Evolutionary conservation across 2,888 invertebrate genomes (phyloP), one percentile per base, ranked within the genome.

Genomic region (Cistogaster globosa): DNA sequence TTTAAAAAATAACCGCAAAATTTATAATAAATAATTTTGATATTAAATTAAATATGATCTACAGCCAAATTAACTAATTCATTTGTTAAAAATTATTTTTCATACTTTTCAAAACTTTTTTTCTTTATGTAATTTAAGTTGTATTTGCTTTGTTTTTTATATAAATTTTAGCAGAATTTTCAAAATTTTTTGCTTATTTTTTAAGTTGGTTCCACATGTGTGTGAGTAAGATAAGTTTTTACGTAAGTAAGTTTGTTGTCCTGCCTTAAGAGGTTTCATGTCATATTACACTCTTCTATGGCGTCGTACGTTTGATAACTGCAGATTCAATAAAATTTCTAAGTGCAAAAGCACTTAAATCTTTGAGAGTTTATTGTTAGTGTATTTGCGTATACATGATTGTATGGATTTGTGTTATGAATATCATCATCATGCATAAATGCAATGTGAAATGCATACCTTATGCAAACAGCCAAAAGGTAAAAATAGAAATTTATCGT

Each of bases 201-300:
- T 26, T 26, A 26, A 26, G 26, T 26, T 26, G 26, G 26, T 26
- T 26, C 1, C 1, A 26, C 26, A 6, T 9, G 14, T n/a, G 58
- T 60, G 9, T 48, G 26, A n/a, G n/a, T 45, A 20, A 38, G 6
- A 22, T 22, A 20, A 45, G 22, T 65, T 9, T 48, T 32, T 48
- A 26, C 26, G 1, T 26, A 14, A 36, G 11, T 18, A 48, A 69
- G 60, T 68, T 53, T 74, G 36, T 72, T 71, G 16, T 72, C 57
- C 65, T 67, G 79, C 72, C 72, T 67, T 32, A 22, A 57, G 79
- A 57, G 72, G 57, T 72, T 80, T 72, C 71, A 69, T 65, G 72
- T 67, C 79, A 79, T 71, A 63, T 55, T 51, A 7, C 42, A 22
- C n/a, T 75, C 62, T 72, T 60, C 51, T 62, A 71, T 65, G 14